Percentiles rank a stretch among this genome's conserved stretches.
Evolutionary conservation across 2,888 invertebrate species (phyloP).

Genomic region (Notodonta dromedarius): DNA sequence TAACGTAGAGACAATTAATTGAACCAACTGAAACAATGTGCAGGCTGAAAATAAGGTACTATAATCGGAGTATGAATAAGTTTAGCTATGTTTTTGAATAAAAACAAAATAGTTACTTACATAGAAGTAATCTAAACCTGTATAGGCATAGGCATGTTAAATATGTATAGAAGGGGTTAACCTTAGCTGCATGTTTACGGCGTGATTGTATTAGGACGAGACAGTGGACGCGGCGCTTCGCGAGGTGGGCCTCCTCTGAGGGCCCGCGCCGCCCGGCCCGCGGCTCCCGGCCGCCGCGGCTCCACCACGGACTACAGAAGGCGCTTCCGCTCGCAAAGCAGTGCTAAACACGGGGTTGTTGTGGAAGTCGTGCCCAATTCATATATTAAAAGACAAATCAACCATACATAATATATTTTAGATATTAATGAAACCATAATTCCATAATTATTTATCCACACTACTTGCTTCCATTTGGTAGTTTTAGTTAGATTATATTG

Average conservation of each 20-base stretch:
- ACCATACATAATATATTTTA: neutral
- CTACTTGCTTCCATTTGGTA: neutral
- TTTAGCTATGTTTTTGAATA: too few relatives aligned
- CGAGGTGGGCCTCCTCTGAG: conserved; percentile 96
- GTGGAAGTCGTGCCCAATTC: neutral
- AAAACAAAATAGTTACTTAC: too few relatives aligned
- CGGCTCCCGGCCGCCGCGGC: conserved; percentile 6
- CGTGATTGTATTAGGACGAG: conserved; percentile 88
- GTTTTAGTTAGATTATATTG: neutral
- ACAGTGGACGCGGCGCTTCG: conserved; percentile 96
- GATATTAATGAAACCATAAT: neutral
- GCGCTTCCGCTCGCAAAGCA: conserved; percentile 19
- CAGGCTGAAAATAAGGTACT: too few relatives aligned
- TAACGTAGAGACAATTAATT: too few relatives aligned
- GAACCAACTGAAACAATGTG: too few relatives aligned
- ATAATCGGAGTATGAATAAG: too few relatives aligned
- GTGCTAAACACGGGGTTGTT: neutral
- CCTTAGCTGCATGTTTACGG: conserved; percentile 50
- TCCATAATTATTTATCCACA: neutral
- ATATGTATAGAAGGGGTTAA: conserved; percentile 20
- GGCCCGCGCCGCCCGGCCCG: conserved; percentile 22
- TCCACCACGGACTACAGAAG: conserved; percentile 28
- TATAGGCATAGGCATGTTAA: conserved; percentile 23
- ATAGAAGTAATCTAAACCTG: neutral
- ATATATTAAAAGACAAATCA: neutral